Evolutionary conservation across 2,888 invertebrate genomes (phyloP).

Genomic region (Clepsis dumicolana): DNA sequence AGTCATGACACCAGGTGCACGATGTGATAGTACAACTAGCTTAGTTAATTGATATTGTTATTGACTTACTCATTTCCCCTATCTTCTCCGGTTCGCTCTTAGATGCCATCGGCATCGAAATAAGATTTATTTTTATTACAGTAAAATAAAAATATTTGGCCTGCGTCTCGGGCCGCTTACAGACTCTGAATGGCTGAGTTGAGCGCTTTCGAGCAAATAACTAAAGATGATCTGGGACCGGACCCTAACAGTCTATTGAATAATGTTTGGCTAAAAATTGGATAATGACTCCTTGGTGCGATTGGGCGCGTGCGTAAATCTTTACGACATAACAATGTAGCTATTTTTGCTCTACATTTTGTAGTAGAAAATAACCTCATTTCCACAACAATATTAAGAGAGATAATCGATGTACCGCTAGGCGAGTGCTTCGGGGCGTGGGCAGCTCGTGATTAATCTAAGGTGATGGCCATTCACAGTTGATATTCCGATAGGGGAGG

Average conservation of each 20-base stretch:
- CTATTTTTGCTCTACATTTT: conserved; percentile 19
- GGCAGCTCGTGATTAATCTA: neutral
- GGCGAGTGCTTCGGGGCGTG: conserved; percentile 8
- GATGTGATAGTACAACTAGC: neutral
- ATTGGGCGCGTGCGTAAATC: conserved; percentile 44
- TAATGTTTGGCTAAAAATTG: conserved; percentile 47
- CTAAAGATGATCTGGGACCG: conserved; percentile 9
- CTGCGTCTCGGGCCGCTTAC: conserved; percentile 5
- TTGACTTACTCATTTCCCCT: conserved; percentile 38
- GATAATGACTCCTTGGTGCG: conserved; percentile 45
- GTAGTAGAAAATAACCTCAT: conserved; percentile 8
- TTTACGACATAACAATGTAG: conserved; percentile 43
- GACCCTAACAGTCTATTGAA: conserved; percentile 44
- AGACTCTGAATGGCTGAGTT: conserved; percentile 12
- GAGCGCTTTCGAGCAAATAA: conserved; percentile 1
- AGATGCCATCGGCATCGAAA: conserved; percentile 18
- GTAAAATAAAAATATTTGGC: neutral
- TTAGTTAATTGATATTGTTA: neutral
- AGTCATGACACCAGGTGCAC: neutral
- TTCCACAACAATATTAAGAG: neutral
- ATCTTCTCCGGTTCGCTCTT: conserved; percentile 29
- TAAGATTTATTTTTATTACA: conserved; percentile 6
- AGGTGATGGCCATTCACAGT: neutral
- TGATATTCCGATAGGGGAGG: neutral
- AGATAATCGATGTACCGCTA: neutral